Evolutionary conservation across 1,140 invertebrate species (phyloP), one percentile per base, ranked within the genome.

Genomic region (Camponotus vicinus): DNA sequence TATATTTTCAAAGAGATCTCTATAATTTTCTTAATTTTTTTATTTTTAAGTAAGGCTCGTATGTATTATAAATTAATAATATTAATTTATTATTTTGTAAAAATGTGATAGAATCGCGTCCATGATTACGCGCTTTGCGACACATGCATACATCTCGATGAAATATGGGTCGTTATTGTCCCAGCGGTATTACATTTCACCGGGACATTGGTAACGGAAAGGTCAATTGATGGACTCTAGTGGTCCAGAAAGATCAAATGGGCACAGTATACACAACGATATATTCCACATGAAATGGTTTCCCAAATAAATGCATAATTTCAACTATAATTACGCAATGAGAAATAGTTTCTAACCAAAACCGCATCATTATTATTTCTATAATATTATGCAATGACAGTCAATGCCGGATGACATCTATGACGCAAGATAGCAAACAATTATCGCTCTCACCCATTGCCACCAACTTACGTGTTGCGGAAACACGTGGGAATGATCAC

Each of bases 401-500:
- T 13, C 34, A 69, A 15, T 27, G 18, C 27, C 40, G 27, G 37
- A 40, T 40, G 3, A 40, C 6, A 6, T 34, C 27, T 59, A 32
- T 73, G 79, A 83, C 69, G 55, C 73, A 83, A 83, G 55, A 49
- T 18, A 27, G 18, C 55, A 75, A 75, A 83, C 67, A 83, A 83
- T 83, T 40, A 63, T 83, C 79, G 40, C 55, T 83, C 79, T 83
- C 79, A 83, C 79, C 69, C 79, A 75, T 75, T 40, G 55, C 69
- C 15, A 73, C 40, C 42, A 61, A 49, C 55, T 73, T 73, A 61
- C 69, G 67, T 73, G 32, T 83, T 40, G 55, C 6, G 61, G 55
- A 61, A 75, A 73, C 69, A 83, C 79, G 79, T 83, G 79, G 73
- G 79, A 83, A 83, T 75, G 79, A 83, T 83, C 69, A 83, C 79